Evolutionary conservation across 2,113 vertebrate species (phyloP), one percentile per base, ranked within the genome.

Genomic region (Gymnorhina tibicen): DNA sequence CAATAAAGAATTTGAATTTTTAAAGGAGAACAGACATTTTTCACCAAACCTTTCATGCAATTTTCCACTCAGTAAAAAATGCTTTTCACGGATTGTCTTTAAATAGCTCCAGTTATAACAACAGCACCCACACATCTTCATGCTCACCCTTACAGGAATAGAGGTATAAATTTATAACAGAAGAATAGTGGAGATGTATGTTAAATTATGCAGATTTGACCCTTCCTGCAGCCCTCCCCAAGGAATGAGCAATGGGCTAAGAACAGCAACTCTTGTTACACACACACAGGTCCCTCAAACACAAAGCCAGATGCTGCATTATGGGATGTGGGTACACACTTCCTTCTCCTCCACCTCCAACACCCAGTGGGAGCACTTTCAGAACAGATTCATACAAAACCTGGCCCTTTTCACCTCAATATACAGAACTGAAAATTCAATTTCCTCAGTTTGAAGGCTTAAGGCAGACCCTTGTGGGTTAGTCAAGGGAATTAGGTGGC

Each of bases 271-370:
- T 44, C 30, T 41, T 47, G 52, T 68, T 16, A 12, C n/a, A 9
- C 15, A 30, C 24, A 17, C 28, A 13, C 7, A 47, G 44, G 33
- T 24, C 26, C 27, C 72, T 39, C n/a, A 26, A 35, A 58, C 41
- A 28, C 62, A 62, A 67, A 44, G 23, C 12, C 59, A 80, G 33
- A 7, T 6, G 20, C 35, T 70, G 28, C 17, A 6, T 33, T n/a
- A 9, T 2, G 2, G 39, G 32, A 12, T 0, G 0, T 32, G 26
- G n/a, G 26, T 11, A 33, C 32, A 24, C 28, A 13, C 3, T 28
- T 41, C 18, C 42, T 64, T 85, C 46, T 69, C 32, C 27, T 75
- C 35, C 77, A 72, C 30, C 52, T 70, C 75, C 37, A 47, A 3
- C 14, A 30, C 23, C 17, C 74, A 50, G 21, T 8, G 11, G 20